Evolutionary conservation across 2,113 vertebrate genomes (phyloP).

Genomic region (Trichomycterus rosablanca): DNA sequence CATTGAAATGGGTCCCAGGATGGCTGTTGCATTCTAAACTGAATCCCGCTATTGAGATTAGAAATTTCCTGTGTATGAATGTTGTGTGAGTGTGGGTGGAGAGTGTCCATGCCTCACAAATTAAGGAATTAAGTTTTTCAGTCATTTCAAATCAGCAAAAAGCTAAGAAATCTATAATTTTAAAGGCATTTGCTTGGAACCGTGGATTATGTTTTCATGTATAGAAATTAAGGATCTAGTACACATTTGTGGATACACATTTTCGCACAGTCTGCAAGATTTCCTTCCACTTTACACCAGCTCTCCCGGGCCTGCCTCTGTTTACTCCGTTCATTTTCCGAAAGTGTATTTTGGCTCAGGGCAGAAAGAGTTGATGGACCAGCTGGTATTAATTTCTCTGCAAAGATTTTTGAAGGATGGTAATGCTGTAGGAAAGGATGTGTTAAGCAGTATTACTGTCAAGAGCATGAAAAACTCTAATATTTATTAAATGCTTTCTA

Average conservation of each 20-base stretch:
- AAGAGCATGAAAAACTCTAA: too few species aligned
- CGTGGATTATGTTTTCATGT: constrained; percentile 8
- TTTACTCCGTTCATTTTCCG: constrained; percentile 2
- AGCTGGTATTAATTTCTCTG: background rate
- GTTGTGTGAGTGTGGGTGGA: background rate
- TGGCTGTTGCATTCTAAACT: constrained; percentile 20
- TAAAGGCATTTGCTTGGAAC: constrained; percentile 27
- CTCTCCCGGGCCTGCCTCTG: constrained; percentile 18
- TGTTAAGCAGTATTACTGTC: too few species aligned
- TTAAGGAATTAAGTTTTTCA: constrained; percentile 37
- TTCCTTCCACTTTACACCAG: constrained; percentile 19
- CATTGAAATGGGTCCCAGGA: constrained; percentile 42
- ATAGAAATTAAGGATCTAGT: constrained; percentile 12
- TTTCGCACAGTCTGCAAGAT: background rate
- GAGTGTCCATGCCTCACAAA: constrained; percentile 19
- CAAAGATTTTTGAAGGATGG: too few species aligned
- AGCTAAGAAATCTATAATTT: constrained; percentile 24
- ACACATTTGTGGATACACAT: constrained; percentile 6
- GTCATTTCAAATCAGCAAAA: constrained; percentile 32
- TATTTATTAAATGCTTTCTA: too few species aligned
- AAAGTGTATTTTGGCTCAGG: constrained; percentile 17
- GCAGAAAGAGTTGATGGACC: background rate
- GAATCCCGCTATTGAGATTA: constrained; percentile 34
- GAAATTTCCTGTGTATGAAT: constrained; percentile 1
- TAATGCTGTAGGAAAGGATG: too few species aligned